Percentiles rank a stretch among this genome's conserved stretches.
Conservation (phyloP, 2,797 vertebrate species). For the Sylvia borin region DNA sequence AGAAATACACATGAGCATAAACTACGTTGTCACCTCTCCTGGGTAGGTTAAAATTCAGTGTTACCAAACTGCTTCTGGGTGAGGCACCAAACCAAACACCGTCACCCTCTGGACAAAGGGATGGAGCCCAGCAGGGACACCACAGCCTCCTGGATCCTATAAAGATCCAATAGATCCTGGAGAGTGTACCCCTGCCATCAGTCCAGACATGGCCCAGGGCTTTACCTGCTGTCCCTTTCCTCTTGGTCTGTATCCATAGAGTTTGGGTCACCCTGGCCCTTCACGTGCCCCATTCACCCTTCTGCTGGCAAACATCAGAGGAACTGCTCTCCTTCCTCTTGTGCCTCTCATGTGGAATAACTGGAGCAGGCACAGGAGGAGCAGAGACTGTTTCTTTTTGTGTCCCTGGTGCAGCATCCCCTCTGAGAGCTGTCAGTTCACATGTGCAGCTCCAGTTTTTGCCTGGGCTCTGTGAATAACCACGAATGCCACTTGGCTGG, state of each 20-base stretch:
- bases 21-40: rapidly evolving
- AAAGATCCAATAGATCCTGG: background rate
- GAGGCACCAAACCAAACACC: background rate
- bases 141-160: background rate
- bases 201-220: background rate
- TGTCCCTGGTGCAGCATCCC: background rate
- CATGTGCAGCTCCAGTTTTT: background rate
- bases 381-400: background rate
- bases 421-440: background rate
- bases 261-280: background rate
- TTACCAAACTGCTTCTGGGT: background rate
- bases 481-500: background rate
- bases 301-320: background rate
- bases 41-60: background rate
- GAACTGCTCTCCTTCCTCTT: background rate
- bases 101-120: background rate
- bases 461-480: background rate
- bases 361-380: background rate
- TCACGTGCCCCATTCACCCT: rapidly evolving
- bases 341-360: background rate
- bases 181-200: background rate
- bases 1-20: background rate
- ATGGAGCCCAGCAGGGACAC: background rate
- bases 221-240: background rate
- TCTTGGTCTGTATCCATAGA: background rate